phyloP scores from a whole-genome alignment of 2,888 invertebrate genomes.

The Nasonovia ribisnigri region DNA sequence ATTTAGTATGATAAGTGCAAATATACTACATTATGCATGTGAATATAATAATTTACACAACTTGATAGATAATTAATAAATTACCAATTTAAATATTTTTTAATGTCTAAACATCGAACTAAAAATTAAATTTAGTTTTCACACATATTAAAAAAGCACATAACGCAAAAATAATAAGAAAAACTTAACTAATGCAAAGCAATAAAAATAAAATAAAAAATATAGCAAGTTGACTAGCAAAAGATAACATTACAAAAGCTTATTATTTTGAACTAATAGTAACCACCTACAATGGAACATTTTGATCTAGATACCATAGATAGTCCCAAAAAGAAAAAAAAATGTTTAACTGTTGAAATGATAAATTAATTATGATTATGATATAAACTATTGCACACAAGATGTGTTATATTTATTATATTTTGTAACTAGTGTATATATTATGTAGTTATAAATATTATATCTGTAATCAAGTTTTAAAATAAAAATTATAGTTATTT shows the following conservation, averaged over 20 bases:
- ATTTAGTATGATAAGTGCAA: conserved; percentile 8
- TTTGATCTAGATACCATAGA: neutral
- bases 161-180: neutral
- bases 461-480: neutral
- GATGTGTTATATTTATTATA: neutral
- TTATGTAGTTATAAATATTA: neutral
- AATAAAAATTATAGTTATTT: neutral
- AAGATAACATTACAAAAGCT: conserved; percentile 51
- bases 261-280: neutral
- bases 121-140: neutral
- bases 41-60: neutral
- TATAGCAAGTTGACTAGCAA: conserved; percentile 34
- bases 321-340: neutral
- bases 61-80: neutral
- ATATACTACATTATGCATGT: neutral
- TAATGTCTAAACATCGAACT: neutral
- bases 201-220: neutral
- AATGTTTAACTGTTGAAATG: neutral
- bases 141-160: conserved; percentile 4
- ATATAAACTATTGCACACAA: neutral
- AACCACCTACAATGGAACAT: neutral
- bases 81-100: neutral
- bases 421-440: neutral
- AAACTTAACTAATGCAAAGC: neutral
- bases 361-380: neutral